Percentiles rank a stretch among this genome's conserved stretches.
phyloP scores from a whole-genome alignment of 2,113 vertebrate genomes.

The Bos indicus region DNA sequence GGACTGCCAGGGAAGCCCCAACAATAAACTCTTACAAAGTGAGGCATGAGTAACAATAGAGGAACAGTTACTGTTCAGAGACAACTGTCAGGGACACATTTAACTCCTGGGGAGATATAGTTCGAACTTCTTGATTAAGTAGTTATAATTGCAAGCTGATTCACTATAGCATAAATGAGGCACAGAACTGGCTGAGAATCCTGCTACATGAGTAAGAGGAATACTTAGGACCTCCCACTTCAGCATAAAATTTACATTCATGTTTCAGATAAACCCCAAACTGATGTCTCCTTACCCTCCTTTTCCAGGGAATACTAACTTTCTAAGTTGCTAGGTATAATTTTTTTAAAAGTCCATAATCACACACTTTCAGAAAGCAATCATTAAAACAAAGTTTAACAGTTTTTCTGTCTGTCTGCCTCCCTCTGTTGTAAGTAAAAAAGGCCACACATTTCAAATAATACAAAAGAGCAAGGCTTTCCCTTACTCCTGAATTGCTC shows the following conservation, averaged over 20 bases:
- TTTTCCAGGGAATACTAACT: not conserved
- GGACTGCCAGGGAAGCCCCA: not conserved
- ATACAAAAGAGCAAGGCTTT: not conserved
- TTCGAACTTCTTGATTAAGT: not conserved
- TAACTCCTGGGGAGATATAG: not conserved
- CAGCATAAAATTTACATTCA: not conserved
- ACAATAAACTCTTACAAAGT: not conserved
- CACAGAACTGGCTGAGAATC: not conserved
- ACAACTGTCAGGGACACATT: not conserved
- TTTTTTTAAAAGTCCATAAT: not conserved
- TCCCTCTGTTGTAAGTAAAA: not conserved
- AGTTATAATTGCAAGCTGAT: not conserved
- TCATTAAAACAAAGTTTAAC: not conserved
- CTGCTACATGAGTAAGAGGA: not conserved
- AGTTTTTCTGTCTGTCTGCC: not conserved
- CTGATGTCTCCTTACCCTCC: not conserved
- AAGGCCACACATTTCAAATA: not conserved
- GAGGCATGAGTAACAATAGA: not conserved
- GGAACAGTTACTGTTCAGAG: not conserved
- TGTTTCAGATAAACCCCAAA: not conserved
- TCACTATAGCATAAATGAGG: not conserved
- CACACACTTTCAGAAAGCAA: not conserved
- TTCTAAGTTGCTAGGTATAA: not conserved
- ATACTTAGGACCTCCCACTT: not conserved
- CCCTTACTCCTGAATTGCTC: not conserved